These are phyloP conservation scores for Tachystola acroxantha DNA, from an alignment of 2,888 invertebrate species.

Conservation along the genomic window DNA sequence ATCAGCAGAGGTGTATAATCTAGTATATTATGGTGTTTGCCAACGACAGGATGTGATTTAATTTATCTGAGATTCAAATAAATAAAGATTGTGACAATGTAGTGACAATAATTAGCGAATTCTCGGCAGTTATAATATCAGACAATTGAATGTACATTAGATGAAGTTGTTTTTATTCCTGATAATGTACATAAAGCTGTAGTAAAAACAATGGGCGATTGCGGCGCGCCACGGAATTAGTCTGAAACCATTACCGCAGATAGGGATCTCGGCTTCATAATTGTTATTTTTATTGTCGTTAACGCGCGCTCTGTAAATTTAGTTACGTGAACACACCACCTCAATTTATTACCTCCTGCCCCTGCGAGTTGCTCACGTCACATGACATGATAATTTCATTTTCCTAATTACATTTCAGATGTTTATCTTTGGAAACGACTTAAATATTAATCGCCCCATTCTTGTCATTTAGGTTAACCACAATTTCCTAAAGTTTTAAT, in stretches of 20 bases:
- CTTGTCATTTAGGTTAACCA: constrained; percentile 16
- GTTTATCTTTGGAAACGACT: constrained; percentile 36
- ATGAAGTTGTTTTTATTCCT: constrained; percentile 28
- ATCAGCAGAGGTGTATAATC: background rate
- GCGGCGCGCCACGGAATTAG: constrained; percentile 40
- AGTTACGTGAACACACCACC: constrained; percentile 44
- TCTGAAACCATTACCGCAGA: constrained; percentile 55
- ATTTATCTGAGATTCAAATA: constrained; percentile 4
- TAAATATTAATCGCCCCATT: constrained; percentile 14
- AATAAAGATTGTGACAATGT: constrained; percentile 3
- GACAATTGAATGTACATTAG: background rate
- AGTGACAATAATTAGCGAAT: constrained; percentile 6
- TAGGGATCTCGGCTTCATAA: constrained; percentile 46
- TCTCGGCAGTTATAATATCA: background rate
- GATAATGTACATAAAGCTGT: constrained; percentile 37
- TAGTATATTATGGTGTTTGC: background rate
- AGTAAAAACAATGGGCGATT: constrained; percentile 32
- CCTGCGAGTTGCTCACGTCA: constrained; percentile 37
- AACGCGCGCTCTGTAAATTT: constrained; percentile 44
- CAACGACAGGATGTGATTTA: constrained; percentile 6
- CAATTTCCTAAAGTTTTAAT: background rate
- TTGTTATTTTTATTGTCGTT: constrained; percentile 58
- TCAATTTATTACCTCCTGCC: constrained; percentile 38
- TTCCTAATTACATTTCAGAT: constrained; percentile 53
- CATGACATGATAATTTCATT: constrained; percentile 56